Evolutionary conservation across 53 echinoderm and acorn worm species (phyloP).

Genomic region (Antedon mediterranea): DNA sequence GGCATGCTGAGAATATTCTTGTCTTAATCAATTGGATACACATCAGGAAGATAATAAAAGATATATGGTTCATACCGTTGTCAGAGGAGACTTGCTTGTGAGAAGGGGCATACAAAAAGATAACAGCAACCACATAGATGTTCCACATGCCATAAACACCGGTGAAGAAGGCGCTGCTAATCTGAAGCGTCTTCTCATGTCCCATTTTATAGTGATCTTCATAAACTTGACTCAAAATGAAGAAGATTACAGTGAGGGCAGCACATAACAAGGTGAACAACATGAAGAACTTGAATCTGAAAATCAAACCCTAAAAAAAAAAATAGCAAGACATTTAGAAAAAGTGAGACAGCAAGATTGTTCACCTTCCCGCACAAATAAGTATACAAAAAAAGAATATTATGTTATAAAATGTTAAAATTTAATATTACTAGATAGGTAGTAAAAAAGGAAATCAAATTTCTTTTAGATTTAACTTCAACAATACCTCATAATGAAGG

Average conservation of each 20-base stretch:
- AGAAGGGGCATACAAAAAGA: conserved; percentile 85
- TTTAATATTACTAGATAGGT: neutral
- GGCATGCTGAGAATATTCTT: too few relatives aligned
- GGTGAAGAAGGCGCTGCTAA: conserved; percentile 95
- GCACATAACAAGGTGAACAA: conserved; percentile 72
- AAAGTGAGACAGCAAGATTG: too few relatives aligned
- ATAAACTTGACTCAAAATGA: conserved; percentile 83
- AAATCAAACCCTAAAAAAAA: conserved; percentile 44
- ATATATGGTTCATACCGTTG: conserved; percentile 20
- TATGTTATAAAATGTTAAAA: too few relatives aligned
- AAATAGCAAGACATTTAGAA: too few relatives aligned
- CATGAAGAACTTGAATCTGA: conserved; percentile 99
- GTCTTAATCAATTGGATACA: too few relatives aligned
- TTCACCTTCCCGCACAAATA: too few relatives aligned
- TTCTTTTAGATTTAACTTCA: neutral
- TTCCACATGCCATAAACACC: conserved; percentile 99
- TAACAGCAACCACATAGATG: conserved; percentile 81
- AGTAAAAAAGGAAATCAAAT: neutral
- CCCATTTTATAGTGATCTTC: conserved; percentile 66
- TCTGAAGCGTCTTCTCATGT: conserved; percentile 43
- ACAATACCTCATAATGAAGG: conserved; percentile 55
- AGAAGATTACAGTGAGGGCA: conserved; percentile 85
- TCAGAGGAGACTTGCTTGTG: conserved; percentile 48
- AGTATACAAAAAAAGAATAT: too few relatives aligned
- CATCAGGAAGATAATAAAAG: neutral